These are phyloP conservation scores for Sympetrum striolatum DNA, from an alignment of 2,888 invertebrate species.

Conservation along the genomic window DNA sequence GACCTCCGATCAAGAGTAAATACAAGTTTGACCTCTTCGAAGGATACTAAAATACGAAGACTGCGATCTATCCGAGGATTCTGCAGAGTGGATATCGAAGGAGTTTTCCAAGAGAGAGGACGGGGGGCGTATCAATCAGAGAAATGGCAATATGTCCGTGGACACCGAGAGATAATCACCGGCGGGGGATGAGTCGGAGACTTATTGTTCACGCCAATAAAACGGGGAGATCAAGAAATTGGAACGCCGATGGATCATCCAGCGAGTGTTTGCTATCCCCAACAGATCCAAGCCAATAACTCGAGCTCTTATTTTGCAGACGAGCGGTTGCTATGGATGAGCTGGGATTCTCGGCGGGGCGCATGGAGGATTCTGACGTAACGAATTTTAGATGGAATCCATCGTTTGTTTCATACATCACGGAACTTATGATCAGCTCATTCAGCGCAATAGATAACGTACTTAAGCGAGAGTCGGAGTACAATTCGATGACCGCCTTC, in stretches of 20 bases:
- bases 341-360: not conserved
- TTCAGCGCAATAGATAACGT: too few species aligned
- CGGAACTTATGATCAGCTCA: too few species aligned
- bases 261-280: not conserved
- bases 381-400: too few species aligned
- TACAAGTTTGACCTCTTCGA: not conserved
- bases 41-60: not conserved
- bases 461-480: too few species aligned
- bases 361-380: not conserved
- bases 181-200: not conserved
- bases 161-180: not conserved
- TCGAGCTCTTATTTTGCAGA: not conserved
- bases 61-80: not conserved
- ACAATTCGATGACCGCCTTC: too few species aligned
- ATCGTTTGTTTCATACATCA: too few species aligned
- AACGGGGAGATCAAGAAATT: not conserved
- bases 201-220: not conserved
- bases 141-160: not conserved
- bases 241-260: constrained; percentile 10
- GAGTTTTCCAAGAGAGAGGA: not conserved
- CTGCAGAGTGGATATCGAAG: too few species aligned
- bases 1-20: not conserved
- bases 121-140: not conserved
- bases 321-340: not conserved
- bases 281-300: not conserved